These are phyloP conservation scores for Chrysopilus asiliformis DNA, from an alignment of 2,888 invertebrate species.

Conservation along the genomic window DNA sequence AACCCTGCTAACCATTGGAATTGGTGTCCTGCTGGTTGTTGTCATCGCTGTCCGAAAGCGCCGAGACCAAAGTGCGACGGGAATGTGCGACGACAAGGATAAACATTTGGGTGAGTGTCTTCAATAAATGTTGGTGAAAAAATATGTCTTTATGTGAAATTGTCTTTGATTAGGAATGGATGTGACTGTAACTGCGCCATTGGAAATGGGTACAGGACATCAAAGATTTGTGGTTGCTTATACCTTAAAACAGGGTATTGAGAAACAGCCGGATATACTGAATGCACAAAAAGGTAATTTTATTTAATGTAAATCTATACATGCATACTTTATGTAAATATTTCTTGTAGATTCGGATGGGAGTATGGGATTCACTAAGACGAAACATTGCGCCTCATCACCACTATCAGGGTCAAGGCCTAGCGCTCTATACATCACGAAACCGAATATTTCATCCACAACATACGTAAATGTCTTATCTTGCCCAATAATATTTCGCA, in stretches of 20 bases:
- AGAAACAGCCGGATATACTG: slow-evolving; percentile 64
- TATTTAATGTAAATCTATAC: neutral
- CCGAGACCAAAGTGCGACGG: slow-evolving; percentile 42
- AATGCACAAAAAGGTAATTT: slow-evolving; percentile 58
- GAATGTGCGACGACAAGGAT: slow-evolving; percentile 37
- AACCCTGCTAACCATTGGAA: slow-evolving; percentile 48
- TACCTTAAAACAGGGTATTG: slow-evolving; percentile 62
- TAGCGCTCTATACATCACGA: slow-evolving; percentile 27
- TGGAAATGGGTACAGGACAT: slow-evolving; percentile 68
- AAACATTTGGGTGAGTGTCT: slow-evolving; percentile 33
- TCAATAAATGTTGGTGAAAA: neutral
- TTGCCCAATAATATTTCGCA: slow-evolving; percentile 1
- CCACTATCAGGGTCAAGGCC: slow-evolving; percentile 33
- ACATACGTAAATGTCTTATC: slow-evolving; percentile 33
- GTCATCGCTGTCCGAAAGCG: slow-evolving; percentile 50
- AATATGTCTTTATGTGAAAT: neutral
- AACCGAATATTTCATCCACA: slow-evolving; percentile 20
- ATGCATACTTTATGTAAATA: neutral
- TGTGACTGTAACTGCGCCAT: slow-evolving; percentile 41
- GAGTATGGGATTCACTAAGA: slow-evolving; percentile 10
- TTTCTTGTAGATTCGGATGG: slow-evolving; percentile 14
- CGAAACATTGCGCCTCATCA: slow-evolving; percentile 19
- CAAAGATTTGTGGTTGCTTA: slow-evolving; percentile 76
- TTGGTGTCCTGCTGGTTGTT: slow-evolving; percentile 48
- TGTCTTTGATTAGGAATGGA: slow-evolving; percentile 29